phyloP scores from a whole-genome alignment of 2,113 vertebrate species.

The Brachypodius melanocephalos region DNA sequence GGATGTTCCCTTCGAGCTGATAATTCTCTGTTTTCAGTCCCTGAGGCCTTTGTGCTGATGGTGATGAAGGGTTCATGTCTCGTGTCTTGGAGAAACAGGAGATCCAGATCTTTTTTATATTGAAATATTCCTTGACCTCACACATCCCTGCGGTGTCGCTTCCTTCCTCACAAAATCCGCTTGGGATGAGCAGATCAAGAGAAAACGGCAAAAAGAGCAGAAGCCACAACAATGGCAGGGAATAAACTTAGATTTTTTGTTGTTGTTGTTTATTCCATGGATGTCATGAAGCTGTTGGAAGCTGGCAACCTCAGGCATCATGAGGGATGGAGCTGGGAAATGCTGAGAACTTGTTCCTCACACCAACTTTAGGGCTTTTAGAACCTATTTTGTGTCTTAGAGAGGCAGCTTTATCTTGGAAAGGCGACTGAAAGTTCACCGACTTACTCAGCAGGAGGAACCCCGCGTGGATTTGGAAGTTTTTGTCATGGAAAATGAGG shows the following conservation, averaged over 20 bases:
- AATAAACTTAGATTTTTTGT: background rate
- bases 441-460: background rate
- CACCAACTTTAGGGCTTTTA: background rate
- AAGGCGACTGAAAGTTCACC: background rate
- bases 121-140: background rate
- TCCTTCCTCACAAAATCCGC: accelerated
- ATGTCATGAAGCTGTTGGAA: background rate
- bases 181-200: background rate
- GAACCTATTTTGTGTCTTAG: background rate
- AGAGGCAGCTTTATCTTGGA: background rate
- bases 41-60: background rate
- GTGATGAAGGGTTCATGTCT: background rate
- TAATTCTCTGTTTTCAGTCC: background rate
- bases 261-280: background rate
- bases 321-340: background rate
- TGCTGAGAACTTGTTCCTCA: background rate
- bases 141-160: background rate
- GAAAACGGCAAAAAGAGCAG: background rate
- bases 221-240: background rate
- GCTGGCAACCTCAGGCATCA: accelerated
- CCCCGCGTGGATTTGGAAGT: accelerated
- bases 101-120: background rate
- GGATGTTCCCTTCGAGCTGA: background rate
- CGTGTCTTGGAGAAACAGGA: background rate
- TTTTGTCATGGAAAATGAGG: background rate